Conservation (phyloP, 2,797 vertebrate genomes). For the Microhierax caerulescens region DNA sequence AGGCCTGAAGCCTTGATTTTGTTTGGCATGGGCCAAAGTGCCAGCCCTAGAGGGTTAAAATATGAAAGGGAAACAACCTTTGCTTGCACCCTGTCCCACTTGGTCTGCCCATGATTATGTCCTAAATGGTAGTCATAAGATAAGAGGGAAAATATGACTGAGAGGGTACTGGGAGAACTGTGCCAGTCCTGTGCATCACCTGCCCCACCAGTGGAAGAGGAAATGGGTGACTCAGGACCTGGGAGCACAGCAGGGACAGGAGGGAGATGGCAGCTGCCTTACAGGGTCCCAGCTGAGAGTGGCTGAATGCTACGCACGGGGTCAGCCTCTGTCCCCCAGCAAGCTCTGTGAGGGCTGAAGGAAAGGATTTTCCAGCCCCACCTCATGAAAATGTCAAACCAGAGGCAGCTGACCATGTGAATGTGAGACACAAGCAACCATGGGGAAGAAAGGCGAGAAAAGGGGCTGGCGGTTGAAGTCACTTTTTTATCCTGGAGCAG, state of each 20-base stretch:
- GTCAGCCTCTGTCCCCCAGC: not conserved
- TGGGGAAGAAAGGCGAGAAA: not conserved
- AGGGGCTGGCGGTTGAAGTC: not conserved
- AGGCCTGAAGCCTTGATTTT: not conserved
- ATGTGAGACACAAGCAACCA: not conserved
- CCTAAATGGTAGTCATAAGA: slow-evolving; percentile 4
- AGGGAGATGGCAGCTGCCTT: not conserved
- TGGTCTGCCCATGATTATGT: not conserved
- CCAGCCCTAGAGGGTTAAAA: not conserved
- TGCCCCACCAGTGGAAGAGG: not conserved
- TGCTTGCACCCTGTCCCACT: not conserved
- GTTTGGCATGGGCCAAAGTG: not conserved
- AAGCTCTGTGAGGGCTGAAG: not conserved
- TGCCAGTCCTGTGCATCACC: not conserved
- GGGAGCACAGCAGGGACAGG: not conserved
- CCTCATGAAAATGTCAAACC: not conserved
- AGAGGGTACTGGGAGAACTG: not conserved
- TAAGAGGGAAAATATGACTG: slow-evolving; percentile 21
- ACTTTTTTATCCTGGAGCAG: not conserved
- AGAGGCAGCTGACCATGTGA: not conserved
- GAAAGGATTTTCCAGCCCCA: not conserved
- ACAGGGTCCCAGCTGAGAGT: not conserved
- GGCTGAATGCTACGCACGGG: not conserved
- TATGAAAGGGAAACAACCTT: not conserved
- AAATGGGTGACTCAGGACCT: slow-evolving; percentile 30